Percentiles rank a stretch among this genome's conserved stretches.
Conservation (phyloP, 2,113 vertebrate genomes). For the Oncorhynchus gorbuscha region DNA sequence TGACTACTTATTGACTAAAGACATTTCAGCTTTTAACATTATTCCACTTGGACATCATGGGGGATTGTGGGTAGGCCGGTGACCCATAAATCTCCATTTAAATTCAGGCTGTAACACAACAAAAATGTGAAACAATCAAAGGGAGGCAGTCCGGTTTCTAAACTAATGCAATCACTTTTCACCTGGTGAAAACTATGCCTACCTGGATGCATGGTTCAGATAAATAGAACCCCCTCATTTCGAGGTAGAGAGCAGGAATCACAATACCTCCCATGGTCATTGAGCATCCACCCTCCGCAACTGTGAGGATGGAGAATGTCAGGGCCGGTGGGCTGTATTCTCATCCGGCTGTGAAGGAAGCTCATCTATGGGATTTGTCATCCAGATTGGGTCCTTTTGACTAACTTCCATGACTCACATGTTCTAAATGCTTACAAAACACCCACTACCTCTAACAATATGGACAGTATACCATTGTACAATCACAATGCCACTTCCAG, state of each 20-base stretch:
- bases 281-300: slow-evolving; percentile 43
- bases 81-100: too few relatives aligned
- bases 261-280: slow-evolving; percentile 20
- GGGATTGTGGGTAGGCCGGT: too few relatives aligned
- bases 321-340: slow-evolving; percentile 26
- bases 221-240: neutral
- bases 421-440: slow-evolving; percentile 46
- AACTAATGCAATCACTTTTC: too few relatives aligned
- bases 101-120: too few relatives aligned
- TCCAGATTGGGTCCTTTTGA: slow-evolving; percentile 38
- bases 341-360: slow-evolving; percentile 18
- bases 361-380: slow-evolving; percentile 30
- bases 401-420: slow-evolving; percentile 58
- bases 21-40: too few relatives aligned
- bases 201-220: too few relatives aligned
- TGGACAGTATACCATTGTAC: slow-evolving; percentile 40
- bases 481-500: slow-evolving; percentile 28
- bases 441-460: slow-evolving; percentile 39
- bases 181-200: too few relatives aligned
- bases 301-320: slow-evolving; percentile 33
- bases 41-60: too few relatives aligned
- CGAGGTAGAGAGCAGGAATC: neutral
- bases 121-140: too few relatives aligned
- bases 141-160: too few relatives aligned
- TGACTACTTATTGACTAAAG: too few relatives aligned